phyloP scores from a whole-genome alignment of 2,797 vertebrate genomes.

The Garrulus glandarius region DNA sequence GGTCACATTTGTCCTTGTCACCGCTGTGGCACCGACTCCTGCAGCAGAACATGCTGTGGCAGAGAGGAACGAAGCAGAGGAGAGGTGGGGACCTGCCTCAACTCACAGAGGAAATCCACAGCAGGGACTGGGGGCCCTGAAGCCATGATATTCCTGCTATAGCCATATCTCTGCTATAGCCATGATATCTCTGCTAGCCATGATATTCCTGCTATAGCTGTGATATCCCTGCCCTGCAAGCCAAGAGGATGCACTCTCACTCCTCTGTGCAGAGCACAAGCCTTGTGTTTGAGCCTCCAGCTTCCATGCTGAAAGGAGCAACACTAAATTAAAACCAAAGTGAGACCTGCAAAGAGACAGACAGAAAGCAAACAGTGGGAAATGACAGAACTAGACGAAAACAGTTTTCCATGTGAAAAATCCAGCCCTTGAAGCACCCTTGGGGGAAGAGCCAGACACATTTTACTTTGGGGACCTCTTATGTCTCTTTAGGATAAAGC shows the following conservation, averaged over 20 bases:
- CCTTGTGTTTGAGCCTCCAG: neutral
- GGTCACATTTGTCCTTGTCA: neutral
- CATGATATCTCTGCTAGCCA: neutral
- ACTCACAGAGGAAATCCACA: neutral
- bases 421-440: neutral
- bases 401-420: neutral
- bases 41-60: neutral
- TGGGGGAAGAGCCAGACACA: neutral
- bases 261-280: neutral
- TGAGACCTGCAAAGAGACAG: neutral
- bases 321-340: neutral
- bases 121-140: neutral
- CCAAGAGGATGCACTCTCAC: neutral
- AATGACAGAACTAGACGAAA: neutral
- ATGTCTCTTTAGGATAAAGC: neutral
- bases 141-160: neutral
- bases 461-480: neutral
- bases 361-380: neutral
- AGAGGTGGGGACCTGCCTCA: neutral
- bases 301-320: neutral
- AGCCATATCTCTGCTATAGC: neutral
- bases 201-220: neutral
- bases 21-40: neutral
- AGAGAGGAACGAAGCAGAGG: neutral
- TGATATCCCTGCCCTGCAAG: neutral